Evolutionary conservation across 2,113 vertebrate species (phyloP).

Genomic region (Poecile atricapillus): DNA sequence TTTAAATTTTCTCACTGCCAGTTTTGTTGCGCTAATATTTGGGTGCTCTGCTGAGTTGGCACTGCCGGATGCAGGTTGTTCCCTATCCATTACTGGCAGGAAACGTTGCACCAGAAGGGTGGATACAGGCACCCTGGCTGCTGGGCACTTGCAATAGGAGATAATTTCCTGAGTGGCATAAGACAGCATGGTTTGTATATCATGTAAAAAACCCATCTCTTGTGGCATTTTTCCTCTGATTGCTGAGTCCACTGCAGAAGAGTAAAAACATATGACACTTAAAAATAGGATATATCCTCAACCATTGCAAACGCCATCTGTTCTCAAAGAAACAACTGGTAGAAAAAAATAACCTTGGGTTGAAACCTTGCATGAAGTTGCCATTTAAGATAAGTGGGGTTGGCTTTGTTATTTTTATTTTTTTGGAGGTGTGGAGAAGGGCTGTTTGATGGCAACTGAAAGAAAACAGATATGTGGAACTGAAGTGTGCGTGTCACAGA

Average conservation of each 20-base stretch:
- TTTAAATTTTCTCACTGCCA: not conserved
- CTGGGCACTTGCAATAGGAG: not conserved
- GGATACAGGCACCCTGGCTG: not conserved
- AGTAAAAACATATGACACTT: slow-evolving; percentile 46
- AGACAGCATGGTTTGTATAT: not conserved
- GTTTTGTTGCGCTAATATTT: not conserved
- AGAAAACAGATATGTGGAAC: not conserved
- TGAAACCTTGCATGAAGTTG: slow-evolving; percentile 56
- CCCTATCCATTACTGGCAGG: slow-evolving; percentile 32
- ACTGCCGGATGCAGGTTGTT: slow-evolving; percentile 35
- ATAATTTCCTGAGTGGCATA: slow-evolving; percentile 11
- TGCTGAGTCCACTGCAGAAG: slow-evolving; percentile 45
- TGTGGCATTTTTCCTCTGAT: not conserved
- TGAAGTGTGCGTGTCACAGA: not conserved
- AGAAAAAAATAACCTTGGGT: slow-evolving; percentile 50
- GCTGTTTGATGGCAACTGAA: not conserved
- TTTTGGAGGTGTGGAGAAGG: slow-evolving; percentile 9
- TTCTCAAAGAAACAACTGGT: slow-evolving; percentile 56
- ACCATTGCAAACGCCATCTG: slow-evolving; percentile 47
- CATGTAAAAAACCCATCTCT: not conserved
- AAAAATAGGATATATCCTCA: slow-evolving; percentile 59
- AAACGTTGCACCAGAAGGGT: slow-evolving; percentile 28
- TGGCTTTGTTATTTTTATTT: slow-evolving; percentile 44
- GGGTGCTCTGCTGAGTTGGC: slow-evolving; percentile 37
- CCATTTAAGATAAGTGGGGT: slow-evolving; percentile 13